Conservation (phyloP, 2,888 invertebrate genomes). For the Rhagonycha fulva region DNA sequence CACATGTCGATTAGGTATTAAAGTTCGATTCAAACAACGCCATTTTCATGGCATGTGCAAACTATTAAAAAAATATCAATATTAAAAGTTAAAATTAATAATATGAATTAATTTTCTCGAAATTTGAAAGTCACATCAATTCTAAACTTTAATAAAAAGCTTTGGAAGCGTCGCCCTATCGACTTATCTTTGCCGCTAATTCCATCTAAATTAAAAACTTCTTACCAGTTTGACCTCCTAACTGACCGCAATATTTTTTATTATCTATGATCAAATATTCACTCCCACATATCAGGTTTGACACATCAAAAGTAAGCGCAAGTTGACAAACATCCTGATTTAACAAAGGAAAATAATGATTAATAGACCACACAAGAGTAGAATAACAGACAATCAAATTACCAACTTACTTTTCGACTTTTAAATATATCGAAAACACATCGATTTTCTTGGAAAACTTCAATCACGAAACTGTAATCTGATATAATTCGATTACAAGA, state of each 20-base stretch:
- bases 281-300: conserved; percentile 45
- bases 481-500: conserved; percentile 41
- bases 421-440: conserved; percentile 37
- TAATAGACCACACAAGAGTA: not conserved
- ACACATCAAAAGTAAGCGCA: conserved; percentile 44
- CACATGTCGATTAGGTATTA: conserved; percentile 3
- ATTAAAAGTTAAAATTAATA: not conserved
- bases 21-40: not conserved
- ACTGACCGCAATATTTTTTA: conserved; percentile 45
- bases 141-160: not conserved
- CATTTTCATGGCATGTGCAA: not conserved
- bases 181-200: not conserved
- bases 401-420: conserved; percentile 22
- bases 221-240: conserved; percentile 46
- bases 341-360: conserved; percentile 36
- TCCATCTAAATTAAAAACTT: conserved; percentile 4
- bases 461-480: conserved; percentile 43
- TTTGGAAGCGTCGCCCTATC: not conserved
- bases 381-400: not conserved
- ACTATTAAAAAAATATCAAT: not conserved
- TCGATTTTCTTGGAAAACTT: conserved; percentile 35
- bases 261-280: conserved; percentile 47
- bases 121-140: no score
- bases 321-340: conserved; percentile 44
- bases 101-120: not conserved